phyloP scores from a whole-genome alignment of 2,113 vertebrate genomes.

The Scartelaos histophorus region DNA sequence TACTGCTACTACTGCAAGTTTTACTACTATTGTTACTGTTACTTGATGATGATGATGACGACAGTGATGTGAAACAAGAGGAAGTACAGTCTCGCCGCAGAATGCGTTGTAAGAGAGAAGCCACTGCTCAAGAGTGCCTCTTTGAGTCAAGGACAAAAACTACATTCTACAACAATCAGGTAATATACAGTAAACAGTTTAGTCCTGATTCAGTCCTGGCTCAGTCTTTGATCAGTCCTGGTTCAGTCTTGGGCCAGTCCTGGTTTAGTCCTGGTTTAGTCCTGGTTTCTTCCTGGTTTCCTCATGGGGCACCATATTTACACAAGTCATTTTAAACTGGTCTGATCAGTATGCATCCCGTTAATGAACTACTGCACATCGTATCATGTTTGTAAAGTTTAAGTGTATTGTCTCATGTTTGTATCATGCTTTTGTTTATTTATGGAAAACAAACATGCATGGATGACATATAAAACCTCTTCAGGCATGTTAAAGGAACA shows the following conservation, averaged over 20 bases:
- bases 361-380: too few species aligned
- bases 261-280: not conserved
- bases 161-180: not conserved
- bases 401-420: too few species aligned
- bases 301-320: too few species aligned
- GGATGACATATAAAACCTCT: too few species aligned
- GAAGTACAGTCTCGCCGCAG: conserved; percentile 85
- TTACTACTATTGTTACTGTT: conserved; percentile 49
- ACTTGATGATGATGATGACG: conserved; percentile 94
- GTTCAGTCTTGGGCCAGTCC: not conserved
- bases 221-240: not conserved
- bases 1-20: not conserved
- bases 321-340: too few species aligned
- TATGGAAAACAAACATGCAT: too few species aligned
- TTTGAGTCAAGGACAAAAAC: not conserved
- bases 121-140: conserved; percentile 80
- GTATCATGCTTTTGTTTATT: too few species aligned
- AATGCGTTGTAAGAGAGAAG: conserved; percentile 82
- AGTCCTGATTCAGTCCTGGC: not conserved
- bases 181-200: too few species aligned
- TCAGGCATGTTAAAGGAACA: too few species aligned
- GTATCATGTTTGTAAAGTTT: too few species aligned
- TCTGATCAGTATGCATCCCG: too few species aligned
- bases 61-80: conserved; percentile 89
- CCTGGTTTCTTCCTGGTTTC: too few species aligned